phyloP scores from a whole-genome alignment of 2,888 invertebrate genomes.

The Xiphydria camelus region DNA sequence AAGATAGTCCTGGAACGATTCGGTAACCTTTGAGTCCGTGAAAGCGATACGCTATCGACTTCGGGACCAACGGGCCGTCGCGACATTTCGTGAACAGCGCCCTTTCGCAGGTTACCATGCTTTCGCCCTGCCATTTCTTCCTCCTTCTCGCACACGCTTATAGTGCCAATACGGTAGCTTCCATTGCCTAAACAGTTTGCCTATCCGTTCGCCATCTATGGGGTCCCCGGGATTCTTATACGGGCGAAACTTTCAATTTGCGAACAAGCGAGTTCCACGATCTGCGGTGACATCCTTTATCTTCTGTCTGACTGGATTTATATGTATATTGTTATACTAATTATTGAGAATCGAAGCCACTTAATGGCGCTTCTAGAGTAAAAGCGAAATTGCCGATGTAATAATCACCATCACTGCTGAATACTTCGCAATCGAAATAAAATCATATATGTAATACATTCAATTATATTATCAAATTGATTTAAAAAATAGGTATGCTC shows the following conservation, averaged over 20 bases:
- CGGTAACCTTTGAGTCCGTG: constrained; percentile 57
- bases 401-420: no score
- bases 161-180: background rate
- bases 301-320: no score
- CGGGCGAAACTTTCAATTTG: constrained; percentile 2
- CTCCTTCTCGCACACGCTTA: constrained; percentile 6
- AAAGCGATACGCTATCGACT: constrained; percentile 57
- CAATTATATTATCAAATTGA: no score
- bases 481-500: no score
- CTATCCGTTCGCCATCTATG: background rate
- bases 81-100: constrained; percentile 41
- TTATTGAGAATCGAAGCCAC: no score
- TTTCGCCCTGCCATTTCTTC: constrained; percentile 24
- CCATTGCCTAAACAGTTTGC: background rate
- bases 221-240: background rate
- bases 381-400: no score
- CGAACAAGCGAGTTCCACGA: background rate
- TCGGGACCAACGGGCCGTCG: constrained; percentile 33
- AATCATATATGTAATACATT: no score
- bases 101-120: constrained; percentile 27
- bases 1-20: constrained; percentile 59
- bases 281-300: no score
- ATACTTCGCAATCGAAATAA: no score
- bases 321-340: no score
- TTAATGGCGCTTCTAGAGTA: no score